Base-by-base conservation (phyloP, 2,797 vertebrate genomes). In the Enteromius paludinosus region DNA sequence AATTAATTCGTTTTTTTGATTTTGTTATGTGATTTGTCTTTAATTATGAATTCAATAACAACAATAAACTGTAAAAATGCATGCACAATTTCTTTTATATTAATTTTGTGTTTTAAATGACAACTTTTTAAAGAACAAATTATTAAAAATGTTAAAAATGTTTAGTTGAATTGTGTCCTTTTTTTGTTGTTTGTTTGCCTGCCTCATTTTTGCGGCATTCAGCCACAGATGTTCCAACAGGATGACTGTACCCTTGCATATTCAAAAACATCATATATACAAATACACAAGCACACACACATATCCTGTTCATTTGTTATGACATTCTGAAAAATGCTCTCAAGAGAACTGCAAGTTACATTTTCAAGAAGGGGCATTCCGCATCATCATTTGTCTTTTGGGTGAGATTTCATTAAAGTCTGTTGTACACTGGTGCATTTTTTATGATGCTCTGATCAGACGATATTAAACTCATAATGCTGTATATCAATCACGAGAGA, bases 371-470 rank as follows among this genome's bases (percentile, higher is more conserved):
- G 59, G 43, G 35, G n/a, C 47, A 66, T 75, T 75, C 61, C 66
- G 80, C 71, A 45, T 82, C 71, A 82, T 82, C 71, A 54, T 75
- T 82, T 82, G 71, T 82, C 71, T 82, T 82, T 72, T 66, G 80
- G 62, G 4, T 82, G 80, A 75, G 71, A 75, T 82, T 82, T 75
- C 71, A 82, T 82, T 82, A 82, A 82, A 82, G 45, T 75, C 47
- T 66, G 80, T 75, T 82, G 71, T 82, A 82, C 80, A 75, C 80
- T 82, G 71, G 61, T 75, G 80, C 80, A 75, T 81, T 81, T 81
- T 81, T 85, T 81, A 81, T 85, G 83, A 76, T 77, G 72, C 73
- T 76, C 83, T 84, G 73, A 85, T 85, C 83, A 85, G 65, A 56
- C 23, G 56, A 70, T 77, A 85, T 80, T 80, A 81, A 75, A 76